Conservation (phyloP, 2,888 invertebrate genomes). For the Sesia apiformis region DNA sequence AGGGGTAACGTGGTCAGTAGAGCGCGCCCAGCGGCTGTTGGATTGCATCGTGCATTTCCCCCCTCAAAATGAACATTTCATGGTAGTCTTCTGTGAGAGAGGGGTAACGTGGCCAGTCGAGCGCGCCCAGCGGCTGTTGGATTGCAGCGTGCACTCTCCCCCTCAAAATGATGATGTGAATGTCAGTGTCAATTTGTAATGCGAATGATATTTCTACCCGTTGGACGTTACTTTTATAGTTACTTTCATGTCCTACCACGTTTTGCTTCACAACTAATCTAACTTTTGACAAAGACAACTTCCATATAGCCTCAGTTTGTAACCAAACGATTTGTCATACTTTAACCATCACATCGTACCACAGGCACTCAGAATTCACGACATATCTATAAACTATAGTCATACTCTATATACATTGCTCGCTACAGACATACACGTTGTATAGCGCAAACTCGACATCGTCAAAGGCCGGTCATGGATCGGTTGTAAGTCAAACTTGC, state of each 20-base stretch:
- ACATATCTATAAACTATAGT: neutral
- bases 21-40: too few species aligned
- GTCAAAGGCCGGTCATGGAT: neutral
- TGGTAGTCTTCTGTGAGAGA: too few species aligned
- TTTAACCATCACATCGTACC: neutral
- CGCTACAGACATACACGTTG: neutral
- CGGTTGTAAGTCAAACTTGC: neutral
- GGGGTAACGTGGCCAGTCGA: too few species aligned
- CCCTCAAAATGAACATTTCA: too few species aligned
- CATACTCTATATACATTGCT: neutral
- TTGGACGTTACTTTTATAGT: too few species aligned
- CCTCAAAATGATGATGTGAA: too few species aligned
- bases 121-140: too few species aligned
- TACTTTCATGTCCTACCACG: neutral
- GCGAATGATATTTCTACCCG: too few species aligned
- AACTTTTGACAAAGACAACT: conserved; percentile 12
- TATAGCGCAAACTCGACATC: neutral
- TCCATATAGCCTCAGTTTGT: conserved; percentile 2
- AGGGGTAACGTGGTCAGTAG: too few species aligned
- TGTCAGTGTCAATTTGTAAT: too few species aligned
- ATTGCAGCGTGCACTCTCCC: too few species aligned
- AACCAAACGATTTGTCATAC: conserved; percentile 9
- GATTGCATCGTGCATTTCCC: too few species aligned
- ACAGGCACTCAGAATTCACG: neutral
- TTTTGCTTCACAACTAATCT: conserved; percentile 9